These are phyloP conservation scores for Anolis carolinensis DNA, from an alignment of 2,113 vertebrate species.

Conservation along the genomic window DNA sequence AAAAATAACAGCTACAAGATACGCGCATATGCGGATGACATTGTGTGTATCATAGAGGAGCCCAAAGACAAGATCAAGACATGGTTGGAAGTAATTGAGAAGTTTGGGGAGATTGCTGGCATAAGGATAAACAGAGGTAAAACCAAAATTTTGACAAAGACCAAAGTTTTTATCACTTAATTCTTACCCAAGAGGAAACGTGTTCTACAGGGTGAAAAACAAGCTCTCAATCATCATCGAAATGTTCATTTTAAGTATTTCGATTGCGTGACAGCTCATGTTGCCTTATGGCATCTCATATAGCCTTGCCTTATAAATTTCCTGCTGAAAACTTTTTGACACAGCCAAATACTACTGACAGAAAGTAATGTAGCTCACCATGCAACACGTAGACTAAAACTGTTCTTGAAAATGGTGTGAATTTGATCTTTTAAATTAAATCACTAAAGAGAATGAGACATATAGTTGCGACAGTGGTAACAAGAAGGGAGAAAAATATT, in stretches of 20 bases:
- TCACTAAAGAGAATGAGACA: not conserved
- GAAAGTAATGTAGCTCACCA: not conserved
- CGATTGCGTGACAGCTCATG: not conserved
- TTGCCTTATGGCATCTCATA: not conserved
- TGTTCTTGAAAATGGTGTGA: constrained; percentile 7
- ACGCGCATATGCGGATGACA: too few species aligned
- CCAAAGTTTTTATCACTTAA: not conserved
- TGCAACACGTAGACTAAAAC: not conserved
- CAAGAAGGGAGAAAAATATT: constrained; percentile 32
- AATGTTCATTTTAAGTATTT: constrained; percentile 8
- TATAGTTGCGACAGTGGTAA: constrained; percentile 18
- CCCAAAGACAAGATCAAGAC: too few species aligned
- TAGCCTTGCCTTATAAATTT: constrained; percentile 22
- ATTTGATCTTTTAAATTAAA: not conserved
- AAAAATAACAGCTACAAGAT: too few species aligned
- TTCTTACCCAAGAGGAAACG: constrained; percentile 18
- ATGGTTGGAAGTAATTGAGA: too few species aligned
- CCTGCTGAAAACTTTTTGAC: constrained; percentile 23
- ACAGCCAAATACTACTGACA: not conserved
- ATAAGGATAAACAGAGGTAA: too few species aligned
- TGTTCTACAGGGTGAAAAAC: not conserved
- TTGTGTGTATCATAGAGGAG: too few species aligned
- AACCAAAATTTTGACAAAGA: too few species aligned
- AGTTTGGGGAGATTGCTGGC: too few species aligned
- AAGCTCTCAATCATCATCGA: too few species aligned